These are phyloP conservation scores for Nymphalis urticae DNA, from an alignment of 2,888 invertebrate genomes.

Conservation along the genomic window DNA sequence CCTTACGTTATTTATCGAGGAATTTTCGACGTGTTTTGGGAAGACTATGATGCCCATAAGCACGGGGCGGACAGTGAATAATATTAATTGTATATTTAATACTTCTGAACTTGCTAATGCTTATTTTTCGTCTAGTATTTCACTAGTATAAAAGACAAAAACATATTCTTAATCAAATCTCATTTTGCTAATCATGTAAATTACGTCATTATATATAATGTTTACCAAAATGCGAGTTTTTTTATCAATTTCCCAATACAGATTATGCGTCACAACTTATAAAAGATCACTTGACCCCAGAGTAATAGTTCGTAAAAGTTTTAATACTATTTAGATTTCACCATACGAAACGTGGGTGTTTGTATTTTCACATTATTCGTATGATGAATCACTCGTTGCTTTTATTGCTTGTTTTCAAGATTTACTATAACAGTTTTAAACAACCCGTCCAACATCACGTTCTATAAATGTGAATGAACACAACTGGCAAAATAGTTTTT, in stretches of 20 bases:
- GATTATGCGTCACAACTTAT: constrained; percentile 26
- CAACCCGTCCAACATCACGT: constrained; percentile 1
- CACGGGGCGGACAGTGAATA: no score
- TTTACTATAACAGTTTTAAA: neutral
- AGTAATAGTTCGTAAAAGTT: constrained; percentile 32
- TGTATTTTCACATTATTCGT: constrained; percentile 31
- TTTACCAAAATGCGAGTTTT: neutral
- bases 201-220: no score
- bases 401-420: neutral
- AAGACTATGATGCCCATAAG: no score
- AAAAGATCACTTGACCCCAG: constrained; percentile 35
- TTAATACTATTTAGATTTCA: constrained; percentile 32
- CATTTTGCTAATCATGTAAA: no score
- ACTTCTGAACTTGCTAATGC: no score
- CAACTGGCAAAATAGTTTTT: no score
- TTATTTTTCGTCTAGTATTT: no score
- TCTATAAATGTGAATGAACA: neutral
- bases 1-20: no score
- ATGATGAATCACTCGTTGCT: constrained; percentile 31
- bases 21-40: no score
- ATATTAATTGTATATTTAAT: no score
- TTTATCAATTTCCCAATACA: neutral
- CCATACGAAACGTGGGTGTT: constrained; percentile 35
- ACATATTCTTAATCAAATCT: no score
- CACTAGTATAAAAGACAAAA: no score